Evolutionary conservation across 1,140 invertebrate genomes (phyloP), one percentile per base, ranked within the genome.

Genomic region (Pemphigus obesinymphae): DNA sequence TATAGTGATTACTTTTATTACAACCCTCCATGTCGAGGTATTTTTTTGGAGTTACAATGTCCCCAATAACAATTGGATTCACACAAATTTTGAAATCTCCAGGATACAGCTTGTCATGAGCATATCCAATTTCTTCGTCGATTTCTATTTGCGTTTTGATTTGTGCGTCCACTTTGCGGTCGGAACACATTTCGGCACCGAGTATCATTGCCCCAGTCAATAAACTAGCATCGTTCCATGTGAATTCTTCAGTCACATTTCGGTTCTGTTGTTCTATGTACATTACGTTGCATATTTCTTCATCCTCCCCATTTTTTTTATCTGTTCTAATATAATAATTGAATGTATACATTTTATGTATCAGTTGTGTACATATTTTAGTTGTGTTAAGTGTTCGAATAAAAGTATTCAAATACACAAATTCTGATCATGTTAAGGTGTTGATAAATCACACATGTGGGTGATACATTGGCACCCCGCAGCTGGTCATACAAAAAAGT

Each of bases 221-320:
- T 20, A 80, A 2, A 13, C 55, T 80, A 3, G 55, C 31, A 45
- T 80, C 55, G 17, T 43, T 61, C 76, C 76, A 80, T 15, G 4
- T 37, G 15, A 80, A 80, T 23, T 31, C 23, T 63, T 80, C 76
- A 2, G 37, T 31, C 13, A 80, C 23, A 61, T 80, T 80, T 29
- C 76, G 31, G 23, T 80, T 80, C 58, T 63, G 55, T 80, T 80
- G 76, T 31, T 80, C 76, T 20, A 63, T 26, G 37, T 80, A 11
- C 55, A 80, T 61, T 31, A 80, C 34, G 15, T 43, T 23, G 7
- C 76, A 63, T 2, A n/a, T 0, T 15, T 31, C 26, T 29, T 15
- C 0, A 23, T 6, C 1, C 0, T 45, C 13, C 6, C 15, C 13
- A 2, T 26, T 70, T 70, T 43, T 2, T 43, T 34, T 43, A n/a